Base-by-base conservation (phyloP, 1,140 invertebrate species). In the Calosoma granatense region DNA sequence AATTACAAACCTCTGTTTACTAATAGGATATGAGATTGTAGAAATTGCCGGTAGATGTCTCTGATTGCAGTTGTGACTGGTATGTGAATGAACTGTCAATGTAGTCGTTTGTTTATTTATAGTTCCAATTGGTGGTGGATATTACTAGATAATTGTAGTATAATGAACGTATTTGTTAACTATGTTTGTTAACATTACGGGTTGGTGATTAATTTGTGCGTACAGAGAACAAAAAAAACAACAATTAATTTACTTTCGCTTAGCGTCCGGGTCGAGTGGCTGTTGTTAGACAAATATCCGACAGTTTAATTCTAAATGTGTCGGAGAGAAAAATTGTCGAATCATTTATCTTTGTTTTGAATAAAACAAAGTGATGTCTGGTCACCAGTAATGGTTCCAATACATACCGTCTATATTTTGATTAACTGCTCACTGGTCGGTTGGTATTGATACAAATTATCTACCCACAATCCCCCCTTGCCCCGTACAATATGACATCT, bases 271-370 rank as follows among this genome's bases (percentile, higher is more conserved):
- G 41, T 4, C 3, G 4, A 6, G 41, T 47, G 15, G 26, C 26
- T 6, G 26, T 30, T 17, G 41, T 47, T 6, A 47, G 41, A 47
- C 41, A 47, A 47, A 47, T 47, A 47, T 17, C 17, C 41, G 41
- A 47, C 41, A 47, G 41, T 47, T 47, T 47, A 47, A 47, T 47
- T 47, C 41, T 47, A 17, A 47, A 47, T 17, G 15, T 17, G 41
- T 9, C 41, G 9, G 15, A 6, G 41, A 47, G 41, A 47, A 47
- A 47, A 47, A 47, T 47, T 11, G 41, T 17, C 17, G 41, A 47
- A 47, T 47, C 41, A 47, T 47, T 47, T 47, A 47, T 47, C 41
- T 47, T 47, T 47, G 41, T 47, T 47, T 47, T 47, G 17, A 47
- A 47, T 47, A 47, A 47, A 47, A 47, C 41, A 17, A 47, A 47